Evolutionary conservation across 1,140 invertebrate species (phyloP).

Genomic region (Drosophila kepulauana): DNA sequence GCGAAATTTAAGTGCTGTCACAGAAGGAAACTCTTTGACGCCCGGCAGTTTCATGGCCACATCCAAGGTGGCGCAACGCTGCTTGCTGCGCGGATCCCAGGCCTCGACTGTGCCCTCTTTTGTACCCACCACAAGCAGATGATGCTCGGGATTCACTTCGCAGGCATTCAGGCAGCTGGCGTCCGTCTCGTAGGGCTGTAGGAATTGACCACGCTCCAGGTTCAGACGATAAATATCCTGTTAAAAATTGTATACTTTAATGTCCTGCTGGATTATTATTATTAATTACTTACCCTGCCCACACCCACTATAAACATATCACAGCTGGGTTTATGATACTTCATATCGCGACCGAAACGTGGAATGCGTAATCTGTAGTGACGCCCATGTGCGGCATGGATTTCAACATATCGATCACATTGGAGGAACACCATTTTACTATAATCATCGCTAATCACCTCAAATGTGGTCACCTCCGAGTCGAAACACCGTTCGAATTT

Average conservation of each 20-base stretch:
- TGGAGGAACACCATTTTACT: slow-evolving; percentile 93
- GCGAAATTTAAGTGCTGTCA: slow-evolving; percentile 92
- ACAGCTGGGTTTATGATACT: slow-evolving; percentile 95
- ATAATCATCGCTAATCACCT: slow-evolving; percentile 95
- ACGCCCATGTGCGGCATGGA: slow-evolving; percentile 96
- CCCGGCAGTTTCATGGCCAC: slow-evolving; percentile 89
- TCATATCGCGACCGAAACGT: slow-evolving; percentile 97
- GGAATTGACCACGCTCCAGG: slow-evolving; percentile 97
- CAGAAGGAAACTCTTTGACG: slow-evolving; percentile 79
- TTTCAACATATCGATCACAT: slow-evolving; percentile 96
- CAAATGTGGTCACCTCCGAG: slow-evolving; percentile 96
- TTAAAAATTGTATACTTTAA: background rate
- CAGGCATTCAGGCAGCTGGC: slow-evolving; percentile 93
- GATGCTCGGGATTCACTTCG: slow-evolving; percentile 94
- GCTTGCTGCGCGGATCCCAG: slow-evolving; percentile 95
- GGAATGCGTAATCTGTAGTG: slow-evolving; percentile 97
- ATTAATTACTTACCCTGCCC: slow-evolving; percentile 87
- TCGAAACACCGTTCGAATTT: slow-evolving; percentile 99
- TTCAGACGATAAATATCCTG: slow-evolving; percentile 97
- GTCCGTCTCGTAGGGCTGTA: slow-evolving; percentile 92
- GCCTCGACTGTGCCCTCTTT: slow-evolving; percentile 97
- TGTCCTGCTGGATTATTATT: background rate
- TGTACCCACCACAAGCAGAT: slow-evolving; percentile 95
- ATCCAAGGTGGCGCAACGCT: slow-evolving; percentile 92
- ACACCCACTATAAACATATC: slow-evolving; percentile 97